Evolutionary conservation across 2,797 vertebrate genomes (phyloP), one percentile per base, ranked within the genome.

Genomic region (Anabas testudineus): DNA sequence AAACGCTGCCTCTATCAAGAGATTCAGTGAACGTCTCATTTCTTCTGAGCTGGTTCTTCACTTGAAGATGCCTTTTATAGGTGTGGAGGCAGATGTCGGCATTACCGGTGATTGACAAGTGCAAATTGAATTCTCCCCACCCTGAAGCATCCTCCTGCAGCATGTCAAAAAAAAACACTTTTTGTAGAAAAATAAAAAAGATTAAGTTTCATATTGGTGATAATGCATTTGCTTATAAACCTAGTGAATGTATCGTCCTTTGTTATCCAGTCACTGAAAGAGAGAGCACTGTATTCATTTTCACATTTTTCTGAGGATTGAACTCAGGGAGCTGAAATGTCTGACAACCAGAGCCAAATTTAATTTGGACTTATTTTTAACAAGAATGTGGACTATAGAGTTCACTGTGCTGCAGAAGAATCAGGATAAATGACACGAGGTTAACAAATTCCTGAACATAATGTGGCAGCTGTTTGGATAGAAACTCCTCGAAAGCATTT

Each of bases 71-170:
- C 37, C 62, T 16, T 78, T 39, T 63, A 32, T 49, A 48, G 70
- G 26, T 4, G 48, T 24, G 15, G 53, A 2, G 21, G 67, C 71
- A 64, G 82, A 74, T 64, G 66, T 70, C 9, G 1, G 57, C 19
- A 8, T 14, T 2, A n/a, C 4, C 2, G 56, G 42, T 77, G 84
- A 88, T 28, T 84, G 88, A 85, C 78, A 67, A 60, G 73, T 71
- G 66, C 75, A 73, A 85, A 88, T 79, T 80, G 58, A 71, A 81
- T 68, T 51, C 21, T 74, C 37, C 24, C 18, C 32, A 30, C 0
- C 22, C 55, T 28, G 16, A 43, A 66, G 57, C 52, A 24, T 54
- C 51, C 62, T 37, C 6, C 3, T 19, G 34, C 37, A 56, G 22
- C 22, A 6, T 26, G 32, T 48, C 52, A 62, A 65, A 67, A 59